Evolutionary conservation across 2,888 invertebrate genomes (phyloP), one percentile per base, ranked within the genome.

Genomic region (Amphipyra tragopoginis): DNA sequence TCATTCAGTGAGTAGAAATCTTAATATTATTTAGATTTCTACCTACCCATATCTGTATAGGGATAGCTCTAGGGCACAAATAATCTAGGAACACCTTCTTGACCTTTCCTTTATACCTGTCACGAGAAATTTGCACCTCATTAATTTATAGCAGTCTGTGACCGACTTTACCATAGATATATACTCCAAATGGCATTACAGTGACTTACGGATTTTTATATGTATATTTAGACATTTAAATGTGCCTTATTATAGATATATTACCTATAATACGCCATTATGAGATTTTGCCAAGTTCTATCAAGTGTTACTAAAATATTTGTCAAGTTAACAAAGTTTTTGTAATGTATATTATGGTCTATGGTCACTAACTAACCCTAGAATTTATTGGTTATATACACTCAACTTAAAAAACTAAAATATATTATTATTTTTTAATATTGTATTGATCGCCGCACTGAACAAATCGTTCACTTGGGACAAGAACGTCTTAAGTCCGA

Each of bases 181-280:
- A 45, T 79, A 82, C 89, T 90, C 90, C 90, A 85, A 82, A 86
- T 86, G 91, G 90, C 90, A 88, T 86, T 80, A 73, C 79, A 86
- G 90, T 82, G 86, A 90, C 90, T 91, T 91, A 91, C 81, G 77
- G 66, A 74, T 79, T 80, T 80, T 80, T 87, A 85, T 91, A 83
- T 90, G 90, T 90, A 90, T 90, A 91, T 90, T 90, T 88, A 90
- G 90, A 81, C 63, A 75, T 79, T 81, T 77, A 77, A 77, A 80
- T 74, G 69, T 83, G 77, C 76, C 75, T 77, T 79, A 71, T 81
- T 79, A 64, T 81, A 76, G 71, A 68, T 74, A 67, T 74, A 69
- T 77, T 68, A 71, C 69, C 54, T 69, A 66, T 71, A 69, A 69
- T 71, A 21, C 21, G 75, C 65, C 75, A 76, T 63, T 64, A 58